phyloP scores from a whole-genome alignment of 2,797 vertebrate species.

The Cynopterus sphinx region DNA sequence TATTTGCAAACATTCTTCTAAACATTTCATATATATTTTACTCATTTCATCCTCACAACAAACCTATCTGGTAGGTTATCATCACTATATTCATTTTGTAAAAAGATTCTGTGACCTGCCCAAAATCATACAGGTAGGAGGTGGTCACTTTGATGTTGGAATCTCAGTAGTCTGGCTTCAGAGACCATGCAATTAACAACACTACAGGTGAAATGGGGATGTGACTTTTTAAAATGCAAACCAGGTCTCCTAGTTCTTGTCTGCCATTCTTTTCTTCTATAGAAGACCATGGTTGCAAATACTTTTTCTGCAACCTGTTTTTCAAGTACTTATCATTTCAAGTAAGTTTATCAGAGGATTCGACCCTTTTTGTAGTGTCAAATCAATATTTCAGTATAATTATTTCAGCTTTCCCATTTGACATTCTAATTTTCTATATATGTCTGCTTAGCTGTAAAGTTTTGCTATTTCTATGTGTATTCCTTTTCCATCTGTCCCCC shows the following conservation, averaged over 20 bases:
- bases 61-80: background rate
- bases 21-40: background rate
- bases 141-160: background rate
- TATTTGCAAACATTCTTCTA: background rate
- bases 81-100: background rate
- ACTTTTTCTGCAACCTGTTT: background rate
- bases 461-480: constrained; percentile 23
- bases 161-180: background rate
- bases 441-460: background rate
- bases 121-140: background rate
- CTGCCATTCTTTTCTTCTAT: background rate
- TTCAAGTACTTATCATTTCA: constrained; percentile 24
- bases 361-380: background rate
- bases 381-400: background rate
- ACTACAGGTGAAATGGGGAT: background rate
- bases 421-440: background rate
- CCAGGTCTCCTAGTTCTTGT: background rate
- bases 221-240: background rate
- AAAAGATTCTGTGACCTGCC: background rate
- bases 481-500: constrained; percentile 1
- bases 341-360: background rate
- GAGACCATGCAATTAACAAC: background rate
- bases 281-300: background rate
- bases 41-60: background rate
- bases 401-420: background rate